These are phyloP conservation scores for Tribolium castaneum DNA, from an alignment of 1,140 invertebrate genomes.

Conservation along the genomic window DNA sequence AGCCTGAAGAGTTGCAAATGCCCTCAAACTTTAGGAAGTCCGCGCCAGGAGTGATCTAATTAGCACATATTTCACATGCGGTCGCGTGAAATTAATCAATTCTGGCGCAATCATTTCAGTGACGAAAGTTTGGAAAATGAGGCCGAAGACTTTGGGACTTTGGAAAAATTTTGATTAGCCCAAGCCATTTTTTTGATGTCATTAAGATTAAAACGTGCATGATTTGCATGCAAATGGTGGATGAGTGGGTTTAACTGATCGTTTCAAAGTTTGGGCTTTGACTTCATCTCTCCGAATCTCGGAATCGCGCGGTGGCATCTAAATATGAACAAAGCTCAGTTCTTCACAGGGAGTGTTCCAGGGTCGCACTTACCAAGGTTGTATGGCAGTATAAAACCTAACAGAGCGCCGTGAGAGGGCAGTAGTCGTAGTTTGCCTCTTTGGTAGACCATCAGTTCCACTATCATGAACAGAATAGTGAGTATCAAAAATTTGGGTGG, in stretches of 20 bases:
- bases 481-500: constrained; percentile 48
- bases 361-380: constrained; percentile 59
- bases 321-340: constrained; percentile 28
- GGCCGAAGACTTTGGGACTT: background rate
- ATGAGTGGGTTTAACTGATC: background rate
- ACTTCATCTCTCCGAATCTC: constrained; percentile 14
- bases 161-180: background rate
- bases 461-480: constrained; percentile 57
- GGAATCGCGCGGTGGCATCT: constrained; percentile 21
- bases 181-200: background rate
- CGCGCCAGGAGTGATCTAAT: background rate
- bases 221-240: background rate
- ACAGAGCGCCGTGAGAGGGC: constrained; percentile 52
- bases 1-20: background rate
- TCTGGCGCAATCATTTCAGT: background rate
- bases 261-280: background rate
- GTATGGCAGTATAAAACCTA: constrained; percentile 53
- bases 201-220: background rate
- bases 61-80: background rate
- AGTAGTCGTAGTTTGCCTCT: constrained; percentile 58
- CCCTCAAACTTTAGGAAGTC: background rate
- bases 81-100: background rate
- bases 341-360: constrained; percentile 58
- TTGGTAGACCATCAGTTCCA: constrained; percentile 49
- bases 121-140: background rate